phyloP scores from a whole-genome alignment of 2,888 invertebrate species.

The Micoletzkya japonica region DNA sequence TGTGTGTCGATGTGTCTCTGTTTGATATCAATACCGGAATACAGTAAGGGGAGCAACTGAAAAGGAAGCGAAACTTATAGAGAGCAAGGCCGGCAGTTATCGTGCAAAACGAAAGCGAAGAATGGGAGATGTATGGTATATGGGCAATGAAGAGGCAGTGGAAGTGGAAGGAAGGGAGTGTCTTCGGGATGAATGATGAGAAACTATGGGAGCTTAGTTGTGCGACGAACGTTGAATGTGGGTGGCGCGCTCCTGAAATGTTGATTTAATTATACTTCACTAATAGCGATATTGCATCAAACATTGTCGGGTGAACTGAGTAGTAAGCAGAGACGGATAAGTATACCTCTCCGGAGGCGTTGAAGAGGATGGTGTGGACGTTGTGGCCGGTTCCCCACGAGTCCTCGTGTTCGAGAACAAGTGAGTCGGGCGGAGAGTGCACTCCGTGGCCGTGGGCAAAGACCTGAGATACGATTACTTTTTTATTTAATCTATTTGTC shows the following conservation, averaged over 20 bases:
- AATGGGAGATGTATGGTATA: background rate
- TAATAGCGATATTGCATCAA: background rate
- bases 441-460: conserved; percentile 56
- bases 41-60: no score
- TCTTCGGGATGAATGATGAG: background rate
- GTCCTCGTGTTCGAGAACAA: conserved; percentile 58
- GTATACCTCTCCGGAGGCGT: conserved; percentile 60
- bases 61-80: conserved; percentile 3
- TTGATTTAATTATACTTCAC: background rate
- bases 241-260: conserved; percentile 58
- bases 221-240: conserved; percentile 57
- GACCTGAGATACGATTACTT: conserved; percentile 20
- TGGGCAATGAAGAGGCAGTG: conserved; percentile 19
- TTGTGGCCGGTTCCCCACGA: conserved; percentile 60
- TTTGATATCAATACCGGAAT: no score
- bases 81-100: conserved; percentile 11
- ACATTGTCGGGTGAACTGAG: no score
- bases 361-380: conserved; percentile 63
- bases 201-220: conserved; percentile 19
- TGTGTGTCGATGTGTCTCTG: conserved; percentile 2
- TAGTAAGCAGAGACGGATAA: background rate
- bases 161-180: background rate
- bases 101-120: no score
- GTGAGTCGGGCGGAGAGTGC: conserved; percentile 54
- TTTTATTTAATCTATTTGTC: background rate